Percentiles rank a stretch among this genome's conserved stretches.
phyloP scores from a whole-genome alignment of 53 echinoderm and acorn worm species.

The Temnopleurus reevesii region DNA sequence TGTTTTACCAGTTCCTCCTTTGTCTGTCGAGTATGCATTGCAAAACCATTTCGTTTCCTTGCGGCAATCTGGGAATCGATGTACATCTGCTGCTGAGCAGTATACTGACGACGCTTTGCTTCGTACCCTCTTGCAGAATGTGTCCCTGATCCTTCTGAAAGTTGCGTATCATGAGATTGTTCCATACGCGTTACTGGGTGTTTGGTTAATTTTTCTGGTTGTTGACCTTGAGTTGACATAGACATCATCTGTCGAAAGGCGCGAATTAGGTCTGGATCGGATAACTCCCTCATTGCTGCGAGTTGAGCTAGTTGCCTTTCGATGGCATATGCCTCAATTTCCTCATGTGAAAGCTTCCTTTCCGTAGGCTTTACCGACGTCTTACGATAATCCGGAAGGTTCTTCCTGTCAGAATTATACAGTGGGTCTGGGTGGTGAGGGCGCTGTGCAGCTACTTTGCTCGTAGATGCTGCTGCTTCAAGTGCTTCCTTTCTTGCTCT shows the following conservation, averaged over 20 bases:
- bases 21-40: neutral
- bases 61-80: neutral
- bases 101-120: neutral
- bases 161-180: neutral
- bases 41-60: conserved; percentile 9
- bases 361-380: conserved; percentile 38
- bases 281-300: neutral
- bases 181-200: neutral
- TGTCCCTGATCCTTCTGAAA: neutral
- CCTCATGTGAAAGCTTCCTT: neutral
- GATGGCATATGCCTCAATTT: neutral
- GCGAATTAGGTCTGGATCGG: conserved; percentile 20
- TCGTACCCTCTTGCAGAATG: neutral
- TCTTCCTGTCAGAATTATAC: neutral
- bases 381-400: neutral
- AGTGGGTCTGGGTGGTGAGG: neutral
- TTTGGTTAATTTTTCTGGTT: neutral
- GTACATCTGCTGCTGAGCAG: neutral
- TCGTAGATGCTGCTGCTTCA: neutral
- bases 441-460: neutral
- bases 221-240: neutral
- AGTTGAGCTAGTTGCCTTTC: conserved; percentile 37
- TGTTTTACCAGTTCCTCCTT: conserved; percentile 40
- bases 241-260: conserved; percentile 31
- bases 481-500: neutral